These are phyloP conservation scores for Ceuthmochares aereus DNA, from an alignment of 2,113 vertebrate genomes.

Conservation along the genomic window DNA sequence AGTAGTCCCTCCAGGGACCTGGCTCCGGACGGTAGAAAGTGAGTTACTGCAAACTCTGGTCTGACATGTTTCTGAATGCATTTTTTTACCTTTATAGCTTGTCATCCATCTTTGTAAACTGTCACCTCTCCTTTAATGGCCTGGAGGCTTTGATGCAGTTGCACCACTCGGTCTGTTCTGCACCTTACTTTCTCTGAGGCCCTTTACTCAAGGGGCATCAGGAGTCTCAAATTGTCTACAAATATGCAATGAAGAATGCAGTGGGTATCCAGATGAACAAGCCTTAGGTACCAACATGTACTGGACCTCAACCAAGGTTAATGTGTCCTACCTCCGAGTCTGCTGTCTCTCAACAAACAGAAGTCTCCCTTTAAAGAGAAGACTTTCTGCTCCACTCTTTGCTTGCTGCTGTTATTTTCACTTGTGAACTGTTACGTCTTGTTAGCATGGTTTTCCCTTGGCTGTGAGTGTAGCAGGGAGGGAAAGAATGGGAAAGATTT, in stretches of 20 bases:
- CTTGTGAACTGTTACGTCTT: neutral
- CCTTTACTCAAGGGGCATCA: neutral
- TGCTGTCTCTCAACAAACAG: neutral
- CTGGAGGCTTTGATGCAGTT: neutral
- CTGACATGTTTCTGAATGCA: accelerated
- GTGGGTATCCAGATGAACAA: neutral
- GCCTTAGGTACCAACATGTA: neutral
- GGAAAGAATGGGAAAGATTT: neutral
- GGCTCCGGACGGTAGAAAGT: neutral
- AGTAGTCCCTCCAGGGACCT: neutral
- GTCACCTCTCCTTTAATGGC: neutral
- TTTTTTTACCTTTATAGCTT: neutral
- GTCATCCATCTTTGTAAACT: neutral
- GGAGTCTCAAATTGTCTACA: neutral
- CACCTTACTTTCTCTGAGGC: neutral
- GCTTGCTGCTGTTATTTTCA: neutral
- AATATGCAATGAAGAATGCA: neutral
- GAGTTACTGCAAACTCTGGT: neutral
- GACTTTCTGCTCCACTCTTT: neutral
- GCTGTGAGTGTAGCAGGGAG: neutral
- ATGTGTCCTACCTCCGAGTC: neutral
- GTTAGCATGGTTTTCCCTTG: neutral
- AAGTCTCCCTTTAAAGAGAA: neutral
- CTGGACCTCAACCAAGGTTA: neutral
- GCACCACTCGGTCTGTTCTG: neutral